Evolutionary conservation across 2,113 vertebrate genomes (phyloP), one percentile per base, ranked within the genome.

Genomic region (Epinephelus moara): DNA sequence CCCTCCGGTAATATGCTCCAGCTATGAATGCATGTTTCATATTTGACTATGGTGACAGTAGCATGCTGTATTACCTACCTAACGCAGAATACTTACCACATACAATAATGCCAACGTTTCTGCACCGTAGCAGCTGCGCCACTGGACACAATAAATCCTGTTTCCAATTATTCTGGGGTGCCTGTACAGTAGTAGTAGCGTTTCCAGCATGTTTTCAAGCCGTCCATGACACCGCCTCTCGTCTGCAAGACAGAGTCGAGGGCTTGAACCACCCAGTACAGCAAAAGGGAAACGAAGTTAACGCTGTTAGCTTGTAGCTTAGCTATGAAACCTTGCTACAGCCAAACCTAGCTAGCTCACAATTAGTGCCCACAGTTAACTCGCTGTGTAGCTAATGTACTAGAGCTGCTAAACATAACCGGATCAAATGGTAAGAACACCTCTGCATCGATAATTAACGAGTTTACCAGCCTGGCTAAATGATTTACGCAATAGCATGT

Each of bases 351-450:
- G 68, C 67, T 63, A 49, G 12, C 37, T 21, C 18, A 33, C 53
- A 59, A 11, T 40, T 18, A 19, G 8, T 27, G 27, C 27, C 1
- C 14, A 61, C 52, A 27, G 13, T 49, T 40, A 23, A 63, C 50
- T 33, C 23, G 19, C 49, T 37, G 0, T 9, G 10, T 49, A 56
- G 40, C 33, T 71, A 4, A 37, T 74, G 63, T 42, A 70, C 27
- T 73, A 45, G 57, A 68, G 42, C 11, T 81, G 63, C 62, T 57
- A 59, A 67, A 68, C 45, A 63, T 9, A 88, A 30, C 21, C 47
- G 23, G 86, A 70, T 88, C 89, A 82, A 84, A 93, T 93, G 92
- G 93, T 94, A 60, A 91, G 88, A 9, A 19, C 12, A 30, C 0
- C 0, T 10, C 8, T 74, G 42, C 56, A n/a, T 37, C 3, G 17